phyloP scores from a whole-genome alignment of 2,797 vertebrate species.

The Sebastes glaucus region DNA sequence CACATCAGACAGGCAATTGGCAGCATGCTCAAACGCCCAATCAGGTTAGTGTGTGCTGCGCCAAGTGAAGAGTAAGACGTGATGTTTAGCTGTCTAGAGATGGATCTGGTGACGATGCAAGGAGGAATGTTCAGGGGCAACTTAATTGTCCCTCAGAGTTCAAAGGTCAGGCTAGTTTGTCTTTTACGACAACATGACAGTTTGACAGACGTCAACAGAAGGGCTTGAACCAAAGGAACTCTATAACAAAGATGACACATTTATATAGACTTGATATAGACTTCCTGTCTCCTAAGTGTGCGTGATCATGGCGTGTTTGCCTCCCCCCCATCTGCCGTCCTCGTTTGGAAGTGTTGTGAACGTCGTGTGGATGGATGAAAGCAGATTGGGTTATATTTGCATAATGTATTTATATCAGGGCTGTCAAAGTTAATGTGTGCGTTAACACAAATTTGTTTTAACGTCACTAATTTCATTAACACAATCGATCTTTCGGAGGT shows the following conservation, averaged over 20 bases:
- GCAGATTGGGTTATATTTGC: background rate
- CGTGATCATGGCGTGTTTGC: too few species aligned
- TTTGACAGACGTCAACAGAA: background rate
- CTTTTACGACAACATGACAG: background rate
- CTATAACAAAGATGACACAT: too few species aligned
- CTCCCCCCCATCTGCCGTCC: too few species aligned
- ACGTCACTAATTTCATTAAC: background rate
- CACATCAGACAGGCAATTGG: slow-evolving; percentile 31
- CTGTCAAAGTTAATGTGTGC: background rate
- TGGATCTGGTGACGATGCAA: background rate
- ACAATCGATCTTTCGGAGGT: background rate
- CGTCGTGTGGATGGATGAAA: background rate
- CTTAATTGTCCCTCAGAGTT: slow-evolving; percentile 22
- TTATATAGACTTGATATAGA: too few species aligned
- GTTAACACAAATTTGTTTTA: background rate
- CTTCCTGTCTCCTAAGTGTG: too few species aligned
- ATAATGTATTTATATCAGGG: too few species aligned
- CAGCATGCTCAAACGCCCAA: background rate
- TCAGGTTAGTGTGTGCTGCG: background rate
- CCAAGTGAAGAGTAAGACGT: background rate
- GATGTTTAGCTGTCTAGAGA: background rate
- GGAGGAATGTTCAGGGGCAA: slow-evolving; percentile 7
- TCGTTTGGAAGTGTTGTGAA: too few species aligned
- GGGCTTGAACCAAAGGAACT: background rate
- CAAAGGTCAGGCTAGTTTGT: slow-evolving; percentile 37